Base-by-base conservation (phyloP, 2,797 vertebrate species). In the Lerista edwardsae region DNA sequence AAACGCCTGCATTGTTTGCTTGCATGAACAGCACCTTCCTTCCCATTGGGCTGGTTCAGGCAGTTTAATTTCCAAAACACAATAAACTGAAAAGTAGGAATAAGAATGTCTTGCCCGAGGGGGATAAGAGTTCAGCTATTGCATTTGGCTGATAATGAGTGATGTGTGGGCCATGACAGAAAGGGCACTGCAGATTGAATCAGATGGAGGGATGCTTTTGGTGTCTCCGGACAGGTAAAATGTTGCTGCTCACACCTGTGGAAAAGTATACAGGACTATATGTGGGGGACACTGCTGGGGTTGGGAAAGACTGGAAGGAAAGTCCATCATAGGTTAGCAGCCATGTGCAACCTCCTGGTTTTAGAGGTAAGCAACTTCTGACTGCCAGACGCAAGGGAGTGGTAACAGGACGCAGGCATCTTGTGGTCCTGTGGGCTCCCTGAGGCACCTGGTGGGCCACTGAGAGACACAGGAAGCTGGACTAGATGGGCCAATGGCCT, bases 1-100 rank as follows among this genome's bases (percentile, higher is more conserved):
- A 15, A 76, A 29, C 17, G 29, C 2, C 61, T n/a, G 67, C 61
- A 29, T 77, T 82, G 90, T 39, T 73, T 27, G 55, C 1, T 0
- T 21, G 25, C 59, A 3, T 15, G 71, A 79, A 2, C 39, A 77
- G 71, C 51, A 47, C n/a, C 59, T 64, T 72, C 85, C 59, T 31
- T 65, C 88, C 76, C 25, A 0, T 23, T 23, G 78, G 79, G 44
- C 72, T 71, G 41, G 74, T 88, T 80, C 59, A 84, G 61, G 80
- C 61, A 76, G 83, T 91, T 90, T 87, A 59, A 91, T 93, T 91
- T 93, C 88, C 88, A 67, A 41, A 75, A 69, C 86, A 90, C 89
- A 82, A 89, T 15, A 79, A 75, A 1, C 61, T 80, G 67, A 89
- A 85, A 89, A 85, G 83, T 65, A 88, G 87, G 89, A 82, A 75